Evolutionary conservation across 2,113 vertebrate genomes (phyloP).

Genomic region (Pachyramphus minor): DNA sequence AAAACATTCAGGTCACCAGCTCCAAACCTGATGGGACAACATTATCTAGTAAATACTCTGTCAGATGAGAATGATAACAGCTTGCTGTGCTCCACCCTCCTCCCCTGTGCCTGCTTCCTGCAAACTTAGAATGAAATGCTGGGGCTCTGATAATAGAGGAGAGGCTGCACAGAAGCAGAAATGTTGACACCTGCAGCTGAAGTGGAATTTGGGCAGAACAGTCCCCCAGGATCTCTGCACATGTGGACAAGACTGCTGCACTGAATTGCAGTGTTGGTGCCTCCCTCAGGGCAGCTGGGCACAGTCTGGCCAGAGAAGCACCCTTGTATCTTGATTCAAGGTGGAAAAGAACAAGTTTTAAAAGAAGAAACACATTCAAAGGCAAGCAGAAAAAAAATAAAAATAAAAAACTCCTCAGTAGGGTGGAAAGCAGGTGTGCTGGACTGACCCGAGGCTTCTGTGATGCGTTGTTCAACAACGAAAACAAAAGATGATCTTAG

Average conservation of each 20-base stretch:
- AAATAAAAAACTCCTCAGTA: fast-evolving
- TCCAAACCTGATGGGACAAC: background rate
- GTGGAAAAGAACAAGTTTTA: background rate
- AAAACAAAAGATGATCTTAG: background rate
- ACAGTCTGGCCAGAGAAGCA: background rate
- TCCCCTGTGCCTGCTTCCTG: background rate
- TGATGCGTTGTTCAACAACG: background rate
- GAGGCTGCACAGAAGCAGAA: background rate
- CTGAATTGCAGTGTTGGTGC: background rate
- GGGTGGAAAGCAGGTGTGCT: background rate
- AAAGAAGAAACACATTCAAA: background rate
- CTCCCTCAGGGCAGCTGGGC: background rate
- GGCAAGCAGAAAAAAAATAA: background rate
- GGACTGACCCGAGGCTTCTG: background rate
- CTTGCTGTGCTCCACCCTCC: background rate
- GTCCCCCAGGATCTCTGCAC: background rate
- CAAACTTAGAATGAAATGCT: background rate
- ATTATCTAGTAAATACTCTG: background rate
- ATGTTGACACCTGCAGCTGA: background rate
- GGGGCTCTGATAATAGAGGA: fast-evolving
- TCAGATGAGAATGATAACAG: background rate
- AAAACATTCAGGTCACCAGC: background rate
- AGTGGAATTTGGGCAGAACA: background rate
- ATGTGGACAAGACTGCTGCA: background rate
- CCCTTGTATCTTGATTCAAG: background rate